Conservation (phyloP, 37 sponge, comb jelly and placozoan species). For the Dysidea cf. avara region DNA sequence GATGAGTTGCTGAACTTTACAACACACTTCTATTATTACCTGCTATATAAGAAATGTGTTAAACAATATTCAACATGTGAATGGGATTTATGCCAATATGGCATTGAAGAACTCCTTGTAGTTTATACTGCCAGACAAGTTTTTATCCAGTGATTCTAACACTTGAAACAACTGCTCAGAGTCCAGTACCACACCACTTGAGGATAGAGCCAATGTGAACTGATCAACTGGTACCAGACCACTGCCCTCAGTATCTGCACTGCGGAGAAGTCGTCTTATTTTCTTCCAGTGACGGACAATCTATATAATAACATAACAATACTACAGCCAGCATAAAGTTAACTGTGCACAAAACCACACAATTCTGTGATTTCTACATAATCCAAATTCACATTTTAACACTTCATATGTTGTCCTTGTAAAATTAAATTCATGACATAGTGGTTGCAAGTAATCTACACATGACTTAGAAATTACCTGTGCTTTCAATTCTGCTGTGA, state of each 20-base stretch:
- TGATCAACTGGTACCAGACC: slow-evolving; percentile 15
- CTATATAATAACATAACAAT: not conserved
- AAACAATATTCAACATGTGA: too few relatives aligned
- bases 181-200: slow-evolving; percentile 21
- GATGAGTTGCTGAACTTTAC: too few relatives aligned
- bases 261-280: slow-evolving; percentile 12
- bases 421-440: too few relatives aligned
- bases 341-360: too few relatives aligned
- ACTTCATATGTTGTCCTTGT: too few relatives aligned
- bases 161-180: slow-evolving; percentile 29
- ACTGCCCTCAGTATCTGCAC: slow-evolving; percentile 4
- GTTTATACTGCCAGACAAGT: slow-evolving; percentile 31
- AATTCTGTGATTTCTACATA: too few relatives aligned
- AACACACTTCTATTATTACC: too few relatives aligned
- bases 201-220: slow-evolving; percentile 16
- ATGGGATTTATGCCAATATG: slow-evolving; percentile 10
- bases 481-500: slow-evolving; percentile 30
- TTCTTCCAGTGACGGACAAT: slow-evolving; percentile 24
- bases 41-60: too few relatives aligned
- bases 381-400: too few relatives aligned
- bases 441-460: too few relatives aligned
- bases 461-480: slow-evolving; percentile 33
- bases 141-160: slow-evolving; percentile 37
- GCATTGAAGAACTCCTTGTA: slow-evolving; percentile 35
- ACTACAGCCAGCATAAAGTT: too few relatives aligned